Conservation (phyloP, 2,888 invertebrate species). For the Clostera curtula region DNA sequence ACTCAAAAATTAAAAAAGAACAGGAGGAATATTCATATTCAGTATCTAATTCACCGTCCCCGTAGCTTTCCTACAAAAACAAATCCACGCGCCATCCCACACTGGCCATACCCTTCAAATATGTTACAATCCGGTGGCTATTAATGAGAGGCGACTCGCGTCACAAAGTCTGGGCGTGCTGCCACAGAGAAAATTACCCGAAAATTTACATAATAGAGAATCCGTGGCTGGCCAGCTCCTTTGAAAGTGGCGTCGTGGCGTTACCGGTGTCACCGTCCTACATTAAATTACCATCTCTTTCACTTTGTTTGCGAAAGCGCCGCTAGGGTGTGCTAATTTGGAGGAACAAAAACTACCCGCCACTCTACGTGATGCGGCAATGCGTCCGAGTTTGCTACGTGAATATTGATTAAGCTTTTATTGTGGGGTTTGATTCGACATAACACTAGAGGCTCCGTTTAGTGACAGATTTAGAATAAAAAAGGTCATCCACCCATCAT, state of each 20-base stretch:
- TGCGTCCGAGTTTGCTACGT: too few relatives aligned
- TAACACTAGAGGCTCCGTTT: too few relatives aligned
- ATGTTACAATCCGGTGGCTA: constrained; percentile 51
- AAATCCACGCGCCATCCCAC: too few relatives aligned
- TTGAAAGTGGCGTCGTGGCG: constrained; percentile 59
- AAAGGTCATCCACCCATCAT: too few relatives aligned
- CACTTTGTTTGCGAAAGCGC: constrained; percentile 61
- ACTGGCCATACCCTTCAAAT: too few relatives aligned
- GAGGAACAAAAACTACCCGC: constrained; percentile 38
- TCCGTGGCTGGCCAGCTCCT: constrained; percentile 67
- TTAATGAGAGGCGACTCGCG: constrained; percentile 59
- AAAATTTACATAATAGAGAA: constrained; percentile 74
- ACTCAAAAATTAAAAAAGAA: too few relatives aligned
- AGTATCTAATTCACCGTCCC: too few relatives aligned
- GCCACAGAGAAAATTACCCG: constrained; percentile 65
- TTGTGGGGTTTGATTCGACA: too few relatives aligned
- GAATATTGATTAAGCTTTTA: too few relatives aligned
- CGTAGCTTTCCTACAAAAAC: too few relatives aligned
- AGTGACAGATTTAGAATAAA: too few relatives aligned
- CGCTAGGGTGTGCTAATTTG: constrained; percentile 51
- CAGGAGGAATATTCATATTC: too few relatives aligned
- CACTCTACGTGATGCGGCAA: constrained; percentile 19
- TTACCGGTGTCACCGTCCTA: constrained; percentile 61
- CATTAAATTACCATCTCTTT: constrained; percentile 70
- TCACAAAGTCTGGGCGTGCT: constrained; percentile 64